Conservation (phyloP, 1,140 invertebrate genomes). For the Cepaea nemoralis region DNA sequence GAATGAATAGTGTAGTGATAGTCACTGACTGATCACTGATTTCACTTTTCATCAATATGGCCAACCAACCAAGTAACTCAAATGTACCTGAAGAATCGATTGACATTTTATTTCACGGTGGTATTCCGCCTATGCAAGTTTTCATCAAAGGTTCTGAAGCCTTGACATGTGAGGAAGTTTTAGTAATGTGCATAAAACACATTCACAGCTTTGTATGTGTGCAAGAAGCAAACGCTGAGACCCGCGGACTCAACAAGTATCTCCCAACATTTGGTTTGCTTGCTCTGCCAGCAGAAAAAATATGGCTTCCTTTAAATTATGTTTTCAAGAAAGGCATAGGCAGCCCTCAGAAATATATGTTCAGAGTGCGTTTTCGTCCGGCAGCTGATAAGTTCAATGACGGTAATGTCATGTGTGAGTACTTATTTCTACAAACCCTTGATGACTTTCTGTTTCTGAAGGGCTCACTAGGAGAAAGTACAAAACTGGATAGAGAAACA, state of each 20-base stretch:
- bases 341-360: background rate
- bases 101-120: background rate
- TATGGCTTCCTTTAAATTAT: background rate
- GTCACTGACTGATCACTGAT: no score
- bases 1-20: no score
- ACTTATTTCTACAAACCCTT: conserved; percentile 18
- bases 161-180: background rate
- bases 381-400: background rate
- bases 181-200: background rate
- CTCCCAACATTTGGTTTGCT: conserved; percentile 1
- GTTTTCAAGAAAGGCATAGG: conserved; percentile 7
- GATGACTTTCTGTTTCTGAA: conserved; percentile 27
- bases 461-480: background rate
- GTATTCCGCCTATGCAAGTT: background rate
- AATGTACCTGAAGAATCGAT: background rate
- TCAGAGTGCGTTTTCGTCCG: conserved; percentile 14
- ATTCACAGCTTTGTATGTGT: background rate
- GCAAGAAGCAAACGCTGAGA: background rate
- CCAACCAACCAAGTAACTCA: no score
- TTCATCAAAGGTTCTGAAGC: background rate
- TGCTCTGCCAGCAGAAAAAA: background rate
- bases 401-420: conserved; percentile 12
- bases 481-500: background rate
- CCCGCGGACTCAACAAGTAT: background rate
- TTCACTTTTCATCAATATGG: no score